Base-by-base conservation (phyloP, 2,888 invertebrate genomes). In the Leptinotarsa rubiginosa region DNA sequence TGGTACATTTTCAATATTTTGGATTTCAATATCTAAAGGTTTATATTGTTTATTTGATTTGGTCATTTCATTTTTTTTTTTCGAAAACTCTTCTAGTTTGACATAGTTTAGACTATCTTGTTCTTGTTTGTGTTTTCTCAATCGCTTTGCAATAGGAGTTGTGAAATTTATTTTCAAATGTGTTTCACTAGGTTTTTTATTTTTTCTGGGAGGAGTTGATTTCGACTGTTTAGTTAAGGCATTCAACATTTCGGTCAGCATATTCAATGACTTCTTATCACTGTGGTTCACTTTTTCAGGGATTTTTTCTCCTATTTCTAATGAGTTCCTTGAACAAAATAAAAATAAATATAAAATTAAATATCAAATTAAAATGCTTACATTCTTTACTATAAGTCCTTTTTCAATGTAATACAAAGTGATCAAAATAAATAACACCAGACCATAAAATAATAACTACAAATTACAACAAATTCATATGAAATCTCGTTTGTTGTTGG, bases 61-160 rank as follows among this genome's bases (percentile, higher is more conserved):
- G 1, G 31, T 68, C 16, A n/a, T 52, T 68, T 52, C 18, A 52
- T 18, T 1, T 20, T 59, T 50, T 47, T 41, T 69, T 50, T 20
- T 66, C 16, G 47, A 16, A 20, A 65, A 71, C 15, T 65, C 50
- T 69, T 75, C 75, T 41, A 72, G 22, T 22, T 68, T 71, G 5
- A 18, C 15, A 47, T 69, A 18, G 22, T 65, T 4, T 20, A 3
- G 22, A 22, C 15, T 3, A 64, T 4, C 41, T 22, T 31, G 41
- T 49, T 65, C 15, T 5, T 22, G 47, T 65, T 65, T 69, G 15
- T 49, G 68, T 72, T 65, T 75, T 15, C 65, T 16, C 62, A 62
- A 15, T 69, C 50, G 65, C 31, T 65, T 72, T 13, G 47, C 56
- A 49, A 69, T 5, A 47, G 68, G 65, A 25, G 56, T 50, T 65